Base-by-base conservation (phyloP, 1,140 invertebrate genomes). In the Megalopta genalis region DNA sequence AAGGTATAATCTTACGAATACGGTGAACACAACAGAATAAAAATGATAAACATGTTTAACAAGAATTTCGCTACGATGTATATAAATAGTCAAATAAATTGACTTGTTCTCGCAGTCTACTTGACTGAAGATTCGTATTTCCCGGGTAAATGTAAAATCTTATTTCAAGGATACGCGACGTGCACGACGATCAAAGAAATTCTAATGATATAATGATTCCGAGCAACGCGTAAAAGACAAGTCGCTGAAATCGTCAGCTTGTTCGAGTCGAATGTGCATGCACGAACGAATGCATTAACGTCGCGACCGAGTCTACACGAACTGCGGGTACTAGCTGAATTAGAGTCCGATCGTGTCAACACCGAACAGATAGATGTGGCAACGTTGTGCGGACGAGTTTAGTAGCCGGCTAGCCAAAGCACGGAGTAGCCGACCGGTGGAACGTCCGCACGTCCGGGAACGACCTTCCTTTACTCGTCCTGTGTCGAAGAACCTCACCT, bases 381-480 rank as follows among this genome's bases (percentile, higher is more conserved):
- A 90, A 90, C 88, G 78, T 70, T 67, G 87, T 64, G 64, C 75
- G 81, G 65, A 76, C 81, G 85, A 88, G 86, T 88, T 88, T 88
- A 87, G 87, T 88, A 88, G 87, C 85, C 85, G 85, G 81, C 80
- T 86, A 86, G 68, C 74, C 85, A 76, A 79, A 75, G 73, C 79
- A 59, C 62, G 67, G 75, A 81, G 63, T 77, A 77, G 71, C 66
- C 64, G 73, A 57, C 79, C 82, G 76, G 83, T 86, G 84, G 84
- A 86, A 86, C 83, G 84, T 85, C 79, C 84, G 84, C 79, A 70
- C 65, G 84, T 82, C 75, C 71, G 75, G 83, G 84, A 82, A 86
- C 80, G 83, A 86, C 84, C 76, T 86, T 85, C 83, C 76, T 78
- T 82, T 77, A 75, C 66, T 71, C 60, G 80, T 81, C 62, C 71